These are phyloP conservation scores for Neosalanx taihuensis DNA, from an alignment of 2,797 vertebrate genomes.

Conservation along the genomic window DNA sequence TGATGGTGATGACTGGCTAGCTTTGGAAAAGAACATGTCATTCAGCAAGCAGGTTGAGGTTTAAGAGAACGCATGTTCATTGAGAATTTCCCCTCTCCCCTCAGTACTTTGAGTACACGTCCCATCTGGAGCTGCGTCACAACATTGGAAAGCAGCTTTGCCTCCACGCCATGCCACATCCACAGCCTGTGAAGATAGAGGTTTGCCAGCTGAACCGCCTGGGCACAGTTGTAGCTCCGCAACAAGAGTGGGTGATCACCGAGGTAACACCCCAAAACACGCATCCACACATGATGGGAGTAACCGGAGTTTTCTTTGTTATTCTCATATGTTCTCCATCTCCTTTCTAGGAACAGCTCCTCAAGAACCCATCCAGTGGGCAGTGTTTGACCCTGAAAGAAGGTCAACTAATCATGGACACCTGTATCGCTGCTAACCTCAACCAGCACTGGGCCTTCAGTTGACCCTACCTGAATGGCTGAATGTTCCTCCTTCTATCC, in stretches of 20 bases:
- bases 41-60: background rate
- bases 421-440: slow-evolving; percentile 73
- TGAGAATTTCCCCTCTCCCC: slow-evolving; percentile 25
- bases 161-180: slow-evolving; percentile 64
- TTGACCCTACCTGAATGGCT: slow-evolving; percentile 64
- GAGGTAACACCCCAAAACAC: slow-evolving; percentile 65
- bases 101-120: slow-evolving; percentile 92
- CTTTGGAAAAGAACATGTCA: background rate
- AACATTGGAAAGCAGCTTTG: slow-evolving; percentile 92
- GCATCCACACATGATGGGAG: too few relatives aligned
- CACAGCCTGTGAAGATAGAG: slow-evolving; percentile 70
- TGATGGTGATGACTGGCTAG: background rate
- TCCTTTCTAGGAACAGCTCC: slow-evolving; percentile 72
- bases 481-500: slow-evolving; percentile 17
- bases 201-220: slow-evolving; percentile 80
- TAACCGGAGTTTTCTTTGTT: too few relatives aligned
- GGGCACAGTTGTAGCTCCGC: slow-evolving; percentile 69
- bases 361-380: slow-evolving; percentile 80
- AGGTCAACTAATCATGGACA: slow-evolving; percentile 67
- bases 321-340: background rate
- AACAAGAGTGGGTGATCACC: slow-evolving; percentile 85
- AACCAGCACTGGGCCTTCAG: slow-evolving; percentile 85
- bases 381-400: slow-evolving; percentile 76
- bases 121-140: slow-evolving; percentile 87
- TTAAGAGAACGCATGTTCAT: background rate